phyloP scores from a whole-genome alignment of 2,888 invertebrate genomes.

The Hypercompe scribonia region DNA sequence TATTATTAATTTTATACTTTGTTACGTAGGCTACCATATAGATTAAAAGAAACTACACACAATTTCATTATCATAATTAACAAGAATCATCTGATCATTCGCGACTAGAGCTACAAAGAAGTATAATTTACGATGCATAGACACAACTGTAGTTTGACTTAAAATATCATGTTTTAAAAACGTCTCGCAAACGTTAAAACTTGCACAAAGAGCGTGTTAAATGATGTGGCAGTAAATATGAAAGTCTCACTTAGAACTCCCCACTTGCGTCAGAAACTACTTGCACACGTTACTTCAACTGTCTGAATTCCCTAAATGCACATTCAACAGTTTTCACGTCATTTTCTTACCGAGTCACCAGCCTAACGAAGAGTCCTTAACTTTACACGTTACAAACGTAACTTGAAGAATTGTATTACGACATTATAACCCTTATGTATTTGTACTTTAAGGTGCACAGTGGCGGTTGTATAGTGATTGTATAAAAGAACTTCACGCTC shows the following conservation, averaged over 20 bases:
- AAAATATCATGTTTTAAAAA: neutral
- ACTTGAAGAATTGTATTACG: neutral
- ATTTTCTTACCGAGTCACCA: constrained; percentile 55
- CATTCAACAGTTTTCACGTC: constrained; percentile 63
- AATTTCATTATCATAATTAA: neutral
- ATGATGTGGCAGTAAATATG: constrained; percentile 29
- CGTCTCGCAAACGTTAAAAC: neutral
- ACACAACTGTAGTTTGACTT: neutral
- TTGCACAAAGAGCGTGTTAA: constrained; percentile 11
- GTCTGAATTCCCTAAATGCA: constrained; percentile 55
- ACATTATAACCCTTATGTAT: constrained; percentile 24
- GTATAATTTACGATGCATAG: neutral
- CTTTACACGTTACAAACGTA: constrained; percentile 42
- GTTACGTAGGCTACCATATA: too few species aligned
- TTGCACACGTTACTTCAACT: constrained; percentile 37
- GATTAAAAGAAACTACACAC: neutral
- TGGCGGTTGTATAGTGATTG: constrained; percentile 11
- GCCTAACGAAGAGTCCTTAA: constrained; percentile 62
- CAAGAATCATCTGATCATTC: neutral
- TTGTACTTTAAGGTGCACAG: neutral
- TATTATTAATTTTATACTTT: too few species aligned
- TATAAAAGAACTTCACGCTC: constrained; percentile 46
- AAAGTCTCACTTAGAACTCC: constrained; percentile 26
- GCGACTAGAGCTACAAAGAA: neutral
- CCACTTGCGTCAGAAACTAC: constrained; percentile 33